Conservation (phyloP, 30 jellyfish, hydroid and myxozoan genomes). For the Catostylus mosaicus region DNA sequence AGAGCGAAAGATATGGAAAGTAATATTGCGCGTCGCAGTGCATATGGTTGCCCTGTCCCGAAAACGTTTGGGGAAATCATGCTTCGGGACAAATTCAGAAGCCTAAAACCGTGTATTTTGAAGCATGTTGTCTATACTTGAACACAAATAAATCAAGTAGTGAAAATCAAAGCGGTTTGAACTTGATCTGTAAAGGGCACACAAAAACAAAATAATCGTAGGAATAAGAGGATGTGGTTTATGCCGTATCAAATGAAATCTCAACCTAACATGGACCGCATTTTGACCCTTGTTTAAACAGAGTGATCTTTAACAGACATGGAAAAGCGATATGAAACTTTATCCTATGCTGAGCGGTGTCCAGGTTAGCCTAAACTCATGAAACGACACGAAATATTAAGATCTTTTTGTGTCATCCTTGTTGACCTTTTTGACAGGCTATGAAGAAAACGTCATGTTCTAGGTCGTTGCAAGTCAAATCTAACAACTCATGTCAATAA, state of each 20-base stretch:
- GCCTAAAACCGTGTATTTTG: no score
- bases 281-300: constrained; percentile 66
- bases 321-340: constrained; percentile 33
- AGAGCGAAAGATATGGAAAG: no score
- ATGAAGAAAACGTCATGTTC: constrained; percentile 23
- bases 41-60: no score
- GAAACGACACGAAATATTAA: constrained; percentile 35
- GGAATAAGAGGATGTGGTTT: constrained; percentile 34
- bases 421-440: constrained; percentile 44
- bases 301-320: constrained; percentile 20
- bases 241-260: constrained; percentile 60
- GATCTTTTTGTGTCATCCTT: constrained; percentile 3
- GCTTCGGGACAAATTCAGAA: no score
- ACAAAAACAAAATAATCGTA: background rate
- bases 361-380: constrained; percentile 30
- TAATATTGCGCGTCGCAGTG: no score
- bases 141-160: background rate
- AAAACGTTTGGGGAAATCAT: no score
- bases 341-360: constrained; percentile 23
- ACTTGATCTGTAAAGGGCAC: background rate
- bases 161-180: background rate
- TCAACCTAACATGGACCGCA: constrained; percentile 58
- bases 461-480: constrained; percentile 19
- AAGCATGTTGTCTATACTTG: no score
- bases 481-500: constrained; percentile 21